These are phyloP conservation scores for Lordiphosa clarofinis DNA, from an alignment of 1,140 invertebrate genomes.

Conservation along the genomic window DNA sequence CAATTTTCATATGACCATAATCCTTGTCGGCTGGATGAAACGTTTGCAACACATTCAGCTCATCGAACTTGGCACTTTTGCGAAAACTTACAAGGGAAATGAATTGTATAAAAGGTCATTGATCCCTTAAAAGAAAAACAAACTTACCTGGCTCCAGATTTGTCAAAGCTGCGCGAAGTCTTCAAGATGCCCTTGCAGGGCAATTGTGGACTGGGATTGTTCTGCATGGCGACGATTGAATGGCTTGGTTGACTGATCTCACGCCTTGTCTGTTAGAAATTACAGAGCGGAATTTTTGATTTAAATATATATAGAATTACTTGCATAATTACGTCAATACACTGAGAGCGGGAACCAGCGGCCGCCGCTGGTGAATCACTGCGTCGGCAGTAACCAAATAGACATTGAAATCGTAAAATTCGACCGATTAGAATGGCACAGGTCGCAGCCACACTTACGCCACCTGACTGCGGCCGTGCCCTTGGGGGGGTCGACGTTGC, in stretches of 20 bases:
- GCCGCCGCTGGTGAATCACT: slow-evolving; percentile 53
- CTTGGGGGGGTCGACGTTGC: slow-evolving; percentile 53
- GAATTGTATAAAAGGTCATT: slow-evolving; percentile 27
- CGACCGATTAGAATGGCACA: slow-evolving; percentile 42
- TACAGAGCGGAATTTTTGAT: slow-evolving; percentile 18
- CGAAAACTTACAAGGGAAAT: slow-evolving; percentile 80
- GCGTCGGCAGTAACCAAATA: slow-evolving; percentile 27
- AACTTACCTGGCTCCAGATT: slow-evolving; percentile 79
- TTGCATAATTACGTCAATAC: slow-evolving; percentile 57
- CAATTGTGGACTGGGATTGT: slow-evolving; percentile 82
- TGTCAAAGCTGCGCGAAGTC: slow-evolving; percentile 93
- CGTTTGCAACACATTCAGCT: slow-evolving; percentile 99
- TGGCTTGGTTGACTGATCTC: slow-evolving; percentile 3
- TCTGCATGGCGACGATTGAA: slow-evolving; percentile 61
- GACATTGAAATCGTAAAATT: slow-evolving; percentile 31
- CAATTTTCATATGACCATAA: slow-evolving; percentile 99
- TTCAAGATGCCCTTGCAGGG: slow-evolving; percentile 96
- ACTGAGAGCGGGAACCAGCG: slow-evolving; percentile 22
- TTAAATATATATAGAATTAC: slow-evolving; percentile 26
- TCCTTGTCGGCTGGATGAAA: slow-evolving; percentile 98
- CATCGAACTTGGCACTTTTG: slow-evolving; percentile 96
- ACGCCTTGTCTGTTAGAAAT: slow-evolving; percentile 29
- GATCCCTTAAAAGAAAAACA: slow-evolving; percentile 7
- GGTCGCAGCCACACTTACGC: slow-evolving; percentile 51
- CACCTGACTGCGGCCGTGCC: slow-evolving; percentile 40